A percentile compares a stretch with the other conserved stretches of the same genome.
Conservation (phyloP, 2,888 invertebrate genomes). For the Frankliniella intonsa region DNA sequence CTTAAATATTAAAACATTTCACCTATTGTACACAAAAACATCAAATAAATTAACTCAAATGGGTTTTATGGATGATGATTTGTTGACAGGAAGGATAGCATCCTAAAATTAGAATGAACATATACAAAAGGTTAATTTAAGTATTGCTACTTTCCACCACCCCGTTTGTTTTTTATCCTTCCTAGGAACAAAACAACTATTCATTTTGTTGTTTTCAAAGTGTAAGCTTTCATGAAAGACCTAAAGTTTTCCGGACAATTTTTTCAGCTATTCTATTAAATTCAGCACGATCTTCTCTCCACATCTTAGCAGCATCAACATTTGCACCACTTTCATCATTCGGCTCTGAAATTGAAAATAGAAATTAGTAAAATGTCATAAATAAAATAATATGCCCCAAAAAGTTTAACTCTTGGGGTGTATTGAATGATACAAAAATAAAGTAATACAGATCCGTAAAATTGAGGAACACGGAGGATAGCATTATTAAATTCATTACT, state of each 20-base stretch:
- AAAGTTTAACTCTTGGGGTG: not conserved
- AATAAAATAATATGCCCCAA: not conserved
- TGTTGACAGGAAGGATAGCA: too few relatives aligned
- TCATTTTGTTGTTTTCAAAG: not conserved
- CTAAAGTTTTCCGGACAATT: constrained; percentile 63
- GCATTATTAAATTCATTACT: not conserved
- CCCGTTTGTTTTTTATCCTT: too few relatives aligned
- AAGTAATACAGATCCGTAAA: constrained; percentile 13
- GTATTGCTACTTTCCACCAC: too few relatives aligned
- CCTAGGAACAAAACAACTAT: too few relatives aligned
- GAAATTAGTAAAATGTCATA: constrained; percentile 25
- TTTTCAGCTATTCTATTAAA: constrained; percentile 90
- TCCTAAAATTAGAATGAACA: too few relatives aligned
- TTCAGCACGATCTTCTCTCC: constrained; percentile 90
- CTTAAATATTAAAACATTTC: too few relatives aligned
- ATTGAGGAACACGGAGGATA: not conserved
- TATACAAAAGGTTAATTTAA: too few relatives aligned
- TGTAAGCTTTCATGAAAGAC: constrained; percentile 25
- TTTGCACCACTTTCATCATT: constrained; percentile 99
- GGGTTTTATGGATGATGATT: too few relatives aligned
- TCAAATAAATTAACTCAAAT: too few relatives aligned
- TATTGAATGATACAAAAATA: constrained; percentile 11
- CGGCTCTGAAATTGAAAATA: constrained; percentile 63
- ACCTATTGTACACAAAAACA: too few relatives aligned
- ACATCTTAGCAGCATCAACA: constrained; percentile 99